Conservation (phyloP, 2,888 invertebrate species). For the Balanococcus diminutus region DNA sequence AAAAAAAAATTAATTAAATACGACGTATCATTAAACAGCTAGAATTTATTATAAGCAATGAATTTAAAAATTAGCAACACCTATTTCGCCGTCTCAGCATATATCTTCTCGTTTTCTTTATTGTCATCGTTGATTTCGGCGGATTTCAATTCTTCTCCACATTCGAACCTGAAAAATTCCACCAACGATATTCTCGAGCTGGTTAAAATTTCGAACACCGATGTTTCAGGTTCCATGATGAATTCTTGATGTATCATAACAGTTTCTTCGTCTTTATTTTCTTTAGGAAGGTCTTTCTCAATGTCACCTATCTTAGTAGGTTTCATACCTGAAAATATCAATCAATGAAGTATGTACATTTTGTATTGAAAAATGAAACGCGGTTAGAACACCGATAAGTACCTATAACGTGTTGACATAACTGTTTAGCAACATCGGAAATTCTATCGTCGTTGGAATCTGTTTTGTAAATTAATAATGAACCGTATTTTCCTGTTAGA, state of each 20-base stretch:
- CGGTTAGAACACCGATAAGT: slow-evolving; percentile 58
- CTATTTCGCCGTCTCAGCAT: not conserved
- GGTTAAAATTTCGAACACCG: slow-evolving; percentile 65
- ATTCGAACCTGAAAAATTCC: slow-evolving; percentile 86
- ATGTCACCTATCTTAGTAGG: slow-evolving; percentile 76
- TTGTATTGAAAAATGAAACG: not conserved
- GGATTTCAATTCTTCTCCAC: slow-evolving; percentile 70
- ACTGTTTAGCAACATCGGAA: slow-evolving; percentile 69
- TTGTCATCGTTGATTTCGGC: slow-evolving; percentile 49
- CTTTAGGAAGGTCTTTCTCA: slow-evolving; percentile 63
- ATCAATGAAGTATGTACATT: not conserved
- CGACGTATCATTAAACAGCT: not conserved
- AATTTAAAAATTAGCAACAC: not conserved
- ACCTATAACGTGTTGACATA: slow-evolving; percentile 93
- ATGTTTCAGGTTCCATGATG: slow-evolving; percentile 70
- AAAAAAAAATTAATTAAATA: not conserved
- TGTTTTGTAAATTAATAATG: slow-evolving; percentile 74
- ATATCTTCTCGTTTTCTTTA: not conserved
- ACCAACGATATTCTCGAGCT: slow-evolving; percentile 61
- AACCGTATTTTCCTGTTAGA: slow-evolving; percentile 79
- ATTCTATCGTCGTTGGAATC: slow-evolving; percentile 60
- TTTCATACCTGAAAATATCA: slow-evolving; percentile 69
- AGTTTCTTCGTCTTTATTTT: slow-evolving; percentile 67
- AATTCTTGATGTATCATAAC: slow-evolving; percentile 87
- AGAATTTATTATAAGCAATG: not conserved